Evolutionary conservation across 1,140 invertebrate genomes (phyloP).

Genomic region (Drosophila simulans): DNA sequence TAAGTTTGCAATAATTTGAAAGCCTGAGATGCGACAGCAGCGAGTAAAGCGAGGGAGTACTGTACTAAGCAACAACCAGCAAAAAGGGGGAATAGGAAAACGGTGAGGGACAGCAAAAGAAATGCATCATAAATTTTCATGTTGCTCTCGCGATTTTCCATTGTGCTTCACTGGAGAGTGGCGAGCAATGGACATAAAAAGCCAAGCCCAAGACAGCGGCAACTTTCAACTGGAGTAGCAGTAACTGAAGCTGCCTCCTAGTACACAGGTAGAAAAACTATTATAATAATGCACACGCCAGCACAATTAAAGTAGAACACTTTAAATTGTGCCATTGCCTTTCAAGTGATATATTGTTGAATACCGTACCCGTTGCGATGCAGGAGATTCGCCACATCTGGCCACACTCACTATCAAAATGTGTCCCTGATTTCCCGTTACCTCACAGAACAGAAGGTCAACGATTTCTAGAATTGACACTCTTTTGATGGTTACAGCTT

Average conservation of each 20-base stretch:
- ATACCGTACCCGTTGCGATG: too few species aligned
- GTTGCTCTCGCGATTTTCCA: constrained; percentile 79
- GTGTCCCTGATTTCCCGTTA: neutral
- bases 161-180: constrained; percentile 52
- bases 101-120: constrained; percentile 23
- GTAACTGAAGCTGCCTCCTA: constrained; percentile 26
- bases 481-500: neutral
- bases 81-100: neutral
- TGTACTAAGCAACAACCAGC: constrained; percentile 11
- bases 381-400: neutral
- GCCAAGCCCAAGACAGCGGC: constrained; percentile 68
- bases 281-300: neutral
- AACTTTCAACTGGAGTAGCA: constrained; percentile 54
- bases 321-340: neutral
- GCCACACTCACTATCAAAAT: neutral
- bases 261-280: constrained; percentile 19
- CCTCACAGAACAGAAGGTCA: too few species aligned
- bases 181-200: constrained; percentile 57
- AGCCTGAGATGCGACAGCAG: constrained; percentile 42
- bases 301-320: neutral
- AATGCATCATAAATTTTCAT: constrained; percentile 82
- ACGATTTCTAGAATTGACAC: neutral
- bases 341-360: neutral
- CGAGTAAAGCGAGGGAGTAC: constrained; percentile 47
- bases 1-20: constrained; percentile 62